Evolutionary conservation across 2,888 invertebrate species (phyloP).

Genomic region (Deilephila elpenor): DNA sequence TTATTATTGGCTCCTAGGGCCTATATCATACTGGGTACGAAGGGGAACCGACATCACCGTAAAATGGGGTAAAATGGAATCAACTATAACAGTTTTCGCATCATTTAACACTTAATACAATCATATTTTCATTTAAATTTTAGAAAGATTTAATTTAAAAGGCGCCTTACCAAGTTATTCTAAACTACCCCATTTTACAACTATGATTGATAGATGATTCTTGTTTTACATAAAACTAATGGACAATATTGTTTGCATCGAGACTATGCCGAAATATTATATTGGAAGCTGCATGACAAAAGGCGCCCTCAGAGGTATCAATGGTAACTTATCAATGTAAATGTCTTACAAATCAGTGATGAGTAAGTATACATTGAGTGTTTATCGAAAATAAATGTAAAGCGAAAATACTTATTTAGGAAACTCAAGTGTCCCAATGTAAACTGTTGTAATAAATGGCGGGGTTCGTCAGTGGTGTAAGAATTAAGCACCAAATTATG

Average conservation of each 20-base stretch:
- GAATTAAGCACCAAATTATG: slow-evolving; percentile 89
- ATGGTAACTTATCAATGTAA: slow-evolving; percentile 13
- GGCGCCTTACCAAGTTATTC: too few species aligned
- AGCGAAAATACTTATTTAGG: neutral
- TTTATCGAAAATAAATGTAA: neutral
- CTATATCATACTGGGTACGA: neutral
- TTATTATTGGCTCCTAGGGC: too few species aligned
- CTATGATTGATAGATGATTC: too few species aligned
- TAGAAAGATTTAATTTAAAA: too few species aligned
- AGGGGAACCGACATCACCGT: too few species aligned
- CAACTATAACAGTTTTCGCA: too few species aligned
- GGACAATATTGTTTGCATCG: neutral
- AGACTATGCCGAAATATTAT: neutral
- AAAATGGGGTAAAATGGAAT: too few species aligned
- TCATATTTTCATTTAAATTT: too few species aligned
- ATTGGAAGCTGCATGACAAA: neutral
- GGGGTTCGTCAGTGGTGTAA: slow-evolving; percentile 91
- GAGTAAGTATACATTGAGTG: neutral
- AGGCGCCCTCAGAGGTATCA: neutral
- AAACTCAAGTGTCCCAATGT: slow-evolving; percentile 78
- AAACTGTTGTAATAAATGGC: slow-evolving; percentile 85
- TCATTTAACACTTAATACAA: too few species aligned
- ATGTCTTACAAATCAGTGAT: slow-evolving; percentile 7
- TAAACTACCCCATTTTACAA: too few species aligned
- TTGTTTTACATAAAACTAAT: too few species aligned